Conservation (phyloP, 2,113 vertebrate genomes). For the Microcebus griseorufus region DNA sequence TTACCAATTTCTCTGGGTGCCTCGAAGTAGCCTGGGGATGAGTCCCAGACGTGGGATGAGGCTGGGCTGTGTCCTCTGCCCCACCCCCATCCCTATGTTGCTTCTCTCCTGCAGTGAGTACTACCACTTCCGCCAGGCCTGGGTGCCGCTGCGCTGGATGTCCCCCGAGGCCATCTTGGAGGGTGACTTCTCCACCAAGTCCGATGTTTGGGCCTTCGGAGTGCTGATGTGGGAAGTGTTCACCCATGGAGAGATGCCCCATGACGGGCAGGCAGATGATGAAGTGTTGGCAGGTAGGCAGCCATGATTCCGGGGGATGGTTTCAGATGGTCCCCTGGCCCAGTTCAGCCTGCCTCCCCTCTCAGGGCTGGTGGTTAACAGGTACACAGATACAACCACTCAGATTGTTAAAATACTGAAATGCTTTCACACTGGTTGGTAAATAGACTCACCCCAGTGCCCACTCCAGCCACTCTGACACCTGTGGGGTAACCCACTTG, state of each 20-base stretch:
- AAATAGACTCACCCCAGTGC: neutral
- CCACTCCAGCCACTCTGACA: neutral
- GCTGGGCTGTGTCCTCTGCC: neutral
- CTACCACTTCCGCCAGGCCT: slow-evolving; percentile 96
- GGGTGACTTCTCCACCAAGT: slow-evolving; percentile 96
- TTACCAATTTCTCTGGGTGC: neutral
- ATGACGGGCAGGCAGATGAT: slow-evolving; percentile 90
- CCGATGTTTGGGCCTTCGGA: slow-evolving; percentile 97
- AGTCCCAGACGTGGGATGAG: neutral
- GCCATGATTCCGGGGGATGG: neutral
- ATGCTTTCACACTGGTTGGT: neutral
- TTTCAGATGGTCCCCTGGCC: neutral
- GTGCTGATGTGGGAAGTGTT: slow-evolving; percentile 99
- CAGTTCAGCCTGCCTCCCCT: neutral
- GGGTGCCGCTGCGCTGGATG: slow-evolving; percentile 98
- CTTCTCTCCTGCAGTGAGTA: slow-evolving; percentile 89
- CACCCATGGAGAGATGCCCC: slow-evolving; percentile 94
- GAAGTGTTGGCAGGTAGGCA: slow-evolving; percentile 93
- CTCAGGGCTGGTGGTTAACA: neutral
- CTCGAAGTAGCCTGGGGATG: neutral
- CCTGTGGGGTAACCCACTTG: neutral
- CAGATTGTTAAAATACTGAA: neutral
- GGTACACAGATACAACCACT: too few relatives aligned
- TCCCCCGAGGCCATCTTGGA: slow-evolving; percentile 94
- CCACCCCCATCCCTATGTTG: neutral